phyloP scores from a whole-genome alignment of 2,113 vertebrate genomes.

The Rhinopomastus cyanomelas region DNA sequence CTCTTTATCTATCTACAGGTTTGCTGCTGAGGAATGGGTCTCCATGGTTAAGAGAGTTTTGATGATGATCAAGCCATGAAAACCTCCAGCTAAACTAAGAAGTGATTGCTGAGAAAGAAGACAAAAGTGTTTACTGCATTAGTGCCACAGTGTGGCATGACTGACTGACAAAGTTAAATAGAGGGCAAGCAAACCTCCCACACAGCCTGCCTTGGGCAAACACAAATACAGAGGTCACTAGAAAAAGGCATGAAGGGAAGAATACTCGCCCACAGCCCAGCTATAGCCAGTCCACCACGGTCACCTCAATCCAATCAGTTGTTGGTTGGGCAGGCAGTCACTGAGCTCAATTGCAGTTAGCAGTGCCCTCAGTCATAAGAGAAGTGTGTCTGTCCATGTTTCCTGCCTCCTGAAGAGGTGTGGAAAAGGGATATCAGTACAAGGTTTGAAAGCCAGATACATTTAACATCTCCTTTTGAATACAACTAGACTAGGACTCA shows the following conservation, averaged over 20 bases:
- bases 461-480: background rate
- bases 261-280: background rate
- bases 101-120: background rate
- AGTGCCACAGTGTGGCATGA: background rate
- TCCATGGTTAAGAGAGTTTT: background rate
- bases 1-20: background rate
- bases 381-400: background rate
- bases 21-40: background rate
- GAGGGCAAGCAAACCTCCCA: conserved; percentile 15
- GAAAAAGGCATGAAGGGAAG: background rate
- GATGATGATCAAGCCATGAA: background rate
- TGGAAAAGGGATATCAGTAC: background rate
- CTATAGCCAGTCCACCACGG: background rate
- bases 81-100: background rate
- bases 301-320: background rate
- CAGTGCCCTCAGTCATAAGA: background rate
- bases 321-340: background rate
- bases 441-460: background rate
- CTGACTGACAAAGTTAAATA: background rate
- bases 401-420: background rate
- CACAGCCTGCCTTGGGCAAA: background rate
- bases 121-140: background rate
- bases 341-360: background rate
- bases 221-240: background rate
- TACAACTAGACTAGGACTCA: background rate